Evolutionary conservation across 2,113 vertebrate species (phyloP), one percentile per base, ranked within the genome.

Genomic region (Shinisaurus crocodilurus): DNA sequence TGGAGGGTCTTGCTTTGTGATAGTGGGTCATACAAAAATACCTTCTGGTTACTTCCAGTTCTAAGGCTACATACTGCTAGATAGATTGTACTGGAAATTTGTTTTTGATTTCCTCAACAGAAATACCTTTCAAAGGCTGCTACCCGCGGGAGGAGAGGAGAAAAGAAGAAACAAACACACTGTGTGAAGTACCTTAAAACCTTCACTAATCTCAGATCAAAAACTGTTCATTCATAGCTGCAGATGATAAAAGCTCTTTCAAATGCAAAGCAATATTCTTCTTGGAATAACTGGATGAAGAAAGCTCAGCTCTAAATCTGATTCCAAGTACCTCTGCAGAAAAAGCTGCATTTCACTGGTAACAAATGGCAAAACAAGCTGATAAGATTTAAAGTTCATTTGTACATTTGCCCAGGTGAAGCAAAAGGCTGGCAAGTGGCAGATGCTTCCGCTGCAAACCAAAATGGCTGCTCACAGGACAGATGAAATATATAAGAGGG

Each of bases 361-460:
- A 70, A 37, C 60, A 40, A 40, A 80, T 34, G 83, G 79, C 43
- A 54, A 86, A 92, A 93, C 4, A 90, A 20, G 12, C 45, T 6
- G 37, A 54, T 88, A 20, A 48, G 5, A 0, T 57, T 23, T 20
- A 0, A 87, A 3, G 88, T 15, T 74, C 70, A 93, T 79, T 50
- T 90, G 29, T 86, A 13, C 87, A 69, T 32, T 27, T 63, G 18
- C 54, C 12, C 34, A 12, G 1, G 25, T 77, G 20, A 54, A 86
- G 91, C 67, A 85, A 83, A 25, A 88, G 89, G n/a, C 50, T 75
- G 81, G 60, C 0, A 29, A 82, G 85, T 87, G 40, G 60, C 0
- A 34, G 86, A 86, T 87, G 40, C 93, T 83, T 87, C 69, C 43
- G 89, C 90, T 63, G 91, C 86, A 29, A 89, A 85, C 70, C 84